Percentiles rank a stretch among this genome's conserved stretches.
Evolutionary conservation across 2,888 invertebrate genomes (phyloP).

Genomic region (Heliconius ethilla): DNA sequence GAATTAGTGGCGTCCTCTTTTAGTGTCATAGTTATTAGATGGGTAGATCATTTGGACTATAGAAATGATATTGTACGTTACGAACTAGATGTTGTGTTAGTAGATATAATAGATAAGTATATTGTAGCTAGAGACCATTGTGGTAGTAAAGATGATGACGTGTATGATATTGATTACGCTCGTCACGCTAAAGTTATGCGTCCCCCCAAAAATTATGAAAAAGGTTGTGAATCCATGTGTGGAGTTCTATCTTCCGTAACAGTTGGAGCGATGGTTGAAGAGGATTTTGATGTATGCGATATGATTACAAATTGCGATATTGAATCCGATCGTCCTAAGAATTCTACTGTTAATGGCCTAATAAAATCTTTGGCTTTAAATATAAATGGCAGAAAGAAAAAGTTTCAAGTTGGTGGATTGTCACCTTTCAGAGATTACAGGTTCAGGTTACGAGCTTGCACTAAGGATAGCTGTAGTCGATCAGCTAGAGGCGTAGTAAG

Average conservation of each 20-base stretch:
- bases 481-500: constrained; percentile 63
- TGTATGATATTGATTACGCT: constrained; percentile 57
- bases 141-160: constrained; percentile 48
- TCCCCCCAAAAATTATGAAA: constrained; percentile 66
- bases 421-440: constrained; percentile 73
- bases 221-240: constrained; percentile 68
- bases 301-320: constrained; percentile 55
- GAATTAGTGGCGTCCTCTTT: constrained; percentile 64
- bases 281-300: constrained; percentile 67
- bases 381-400: constrained; percentile 53
- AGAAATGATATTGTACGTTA: constrained; percentile 60
- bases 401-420: constrained; percentile 60
- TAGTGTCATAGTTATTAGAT: constrained; percentile 59
- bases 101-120: constrained; percentile 59
- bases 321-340: constrained; percentile 54
- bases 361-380: constrained; percentile 59
- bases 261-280: constrained; percentile 62
- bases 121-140: constrained; percentile 61
- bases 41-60: constrained; percentile 72
- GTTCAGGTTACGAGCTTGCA: constrained; percentile 68
- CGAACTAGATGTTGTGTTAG: constrained; percentile 64
- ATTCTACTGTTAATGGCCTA: constrained; percentile 56
- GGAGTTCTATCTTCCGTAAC: constrained; percentile 62
- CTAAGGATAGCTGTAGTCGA: constrained; percentile 60
- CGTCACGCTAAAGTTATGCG: constrained; percentile 66